phyloP scores from a whole-genome alignment of 2,797 vertebrate genomes.

The Parotocinclus haroldoi region DNA sequence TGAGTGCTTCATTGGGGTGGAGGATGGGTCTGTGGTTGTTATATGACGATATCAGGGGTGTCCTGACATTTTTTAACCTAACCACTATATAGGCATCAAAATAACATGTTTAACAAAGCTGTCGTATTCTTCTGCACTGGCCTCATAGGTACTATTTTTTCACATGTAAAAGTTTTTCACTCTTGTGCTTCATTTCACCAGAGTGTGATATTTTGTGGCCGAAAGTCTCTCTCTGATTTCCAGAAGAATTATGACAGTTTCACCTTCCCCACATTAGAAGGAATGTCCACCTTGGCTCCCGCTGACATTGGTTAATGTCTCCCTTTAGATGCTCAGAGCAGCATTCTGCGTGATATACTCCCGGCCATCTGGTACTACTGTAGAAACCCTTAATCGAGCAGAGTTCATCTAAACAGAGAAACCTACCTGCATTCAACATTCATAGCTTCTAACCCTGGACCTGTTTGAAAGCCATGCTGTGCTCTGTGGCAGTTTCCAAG shows the following conservation, averaged over 20 bases:
- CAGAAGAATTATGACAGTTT: not conserved
- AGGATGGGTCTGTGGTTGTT: no score
- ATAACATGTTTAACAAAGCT: no score
- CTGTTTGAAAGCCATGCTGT: conserved; percentile 28
- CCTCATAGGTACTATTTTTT: no score
- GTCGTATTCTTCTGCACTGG: no score
- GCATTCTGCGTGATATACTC: conserved; percentile 67
- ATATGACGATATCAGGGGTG: no score
- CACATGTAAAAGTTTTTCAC: not conserved
- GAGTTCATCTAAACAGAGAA: conserved; percentile 56
- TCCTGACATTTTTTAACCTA: no score
- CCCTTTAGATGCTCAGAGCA: conserved; percentile 57
- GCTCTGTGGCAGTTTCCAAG: conserved; percentile 27
- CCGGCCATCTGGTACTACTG: conserved; percentile 71
- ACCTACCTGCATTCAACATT: conserved; percentile 23
- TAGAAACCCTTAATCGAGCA: conserved; percentile 57
- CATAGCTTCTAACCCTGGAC: conserved; percentile 41
- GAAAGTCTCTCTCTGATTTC: not conserved
- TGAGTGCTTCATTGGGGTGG: no score
- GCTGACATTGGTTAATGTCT: conserved; percentile 29
- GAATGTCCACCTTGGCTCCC: conserved; percentile 54
- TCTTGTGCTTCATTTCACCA: not conserved
- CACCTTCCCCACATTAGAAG: conserved; percentile 51
- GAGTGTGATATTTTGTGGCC: not conserved
- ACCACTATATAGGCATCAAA: no score